phyloP scores from a whole-genome alignment of 2,113 vertebrate species.

The Periophthalmus modestus region DNA sequence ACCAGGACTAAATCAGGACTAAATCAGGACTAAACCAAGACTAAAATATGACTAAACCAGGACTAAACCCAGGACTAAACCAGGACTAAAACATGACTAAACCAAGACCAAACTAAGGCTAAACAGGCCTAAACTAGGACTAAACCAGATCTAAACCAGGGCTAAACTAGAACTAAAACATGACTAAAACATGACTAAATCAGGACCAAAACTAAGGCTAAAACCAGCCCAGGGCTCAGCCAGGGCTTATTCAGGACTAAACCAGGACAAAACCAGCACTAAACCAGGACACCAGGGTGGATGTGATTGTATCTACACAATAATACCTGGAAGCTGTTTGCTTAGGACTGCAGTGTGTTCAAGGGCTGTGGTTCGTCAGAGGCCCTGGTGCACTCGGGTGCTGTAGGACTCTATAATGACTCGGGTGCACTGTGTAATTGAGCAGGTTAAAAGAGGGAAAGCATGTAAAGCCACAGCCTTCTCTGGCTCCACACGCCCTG shows the following conservation, averaged over 20 bases:
- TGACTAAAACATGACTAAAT: too few relatives aligned
- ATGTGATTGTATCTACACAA: background rate
- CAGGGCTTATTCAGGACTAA: background rate
- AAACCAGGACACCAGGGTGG: background rate
- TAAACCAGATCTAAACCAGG: too few relatives aligned
- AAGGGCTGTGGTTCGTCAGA: background rate
- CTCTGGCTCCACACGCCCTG: conserved; percentile 4
- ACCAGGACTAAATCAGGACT: too few relatives aligned
- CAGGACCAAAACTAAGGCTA: too few relatives aligned
- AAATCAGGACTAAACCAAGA: too few relatives aligned
- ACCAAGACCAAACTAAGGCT: too few relatives aligned
- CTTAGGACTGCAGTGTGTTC: background rate
- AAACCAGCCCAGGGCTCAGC: too few relatives aligned
- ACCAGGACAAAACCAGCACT: background rate
- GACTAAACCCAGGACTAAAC: too few relatives aligned
- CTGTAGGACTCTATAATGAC: background rate
- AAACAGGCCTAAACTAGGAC: too few relatives aligned
- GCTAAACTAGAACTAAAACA: too few relatives aligned
- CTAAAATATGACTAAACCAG: too few relatives aligned
- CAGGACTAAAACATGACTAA: too few relatives aligned
- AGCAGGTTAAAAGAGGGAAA: conserved; percentile 6
- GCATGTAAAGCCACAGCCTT: background rate
- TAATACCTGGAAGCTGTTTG: background rate
- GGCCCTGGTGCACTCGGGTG: background rate
- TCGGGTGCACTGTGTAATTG: conserved; percentile 3